A percentile compares a stretch with the other conserved stretches of the same genome.
Evolutionary conservation across 2,888 invertebrate species (phyloP).

Genomic region (Pardosa pseudoannulata): DNA sequence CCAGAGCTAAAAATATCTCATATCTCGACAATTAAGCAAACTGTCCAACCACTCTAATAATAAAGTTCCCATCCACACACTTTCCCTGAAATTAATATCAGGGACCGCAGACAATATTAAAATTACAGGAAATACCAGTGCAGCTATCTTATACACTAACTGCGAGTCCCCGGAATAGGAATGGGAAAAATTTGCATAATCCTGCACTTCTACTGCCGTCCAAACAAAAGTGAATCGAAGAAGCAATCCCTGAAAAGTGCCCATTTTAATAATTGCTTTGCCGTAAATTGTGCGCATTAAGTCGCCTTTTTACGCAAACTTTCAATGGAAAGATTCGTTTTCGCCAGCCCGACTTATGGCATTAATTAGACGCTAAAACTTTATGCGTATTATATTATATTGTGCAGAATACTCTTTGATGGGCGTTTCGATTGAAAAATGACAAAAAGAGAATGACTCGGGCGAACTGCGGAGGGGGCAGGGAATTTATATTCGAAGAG

Average conservation of each 20-base stretch:
- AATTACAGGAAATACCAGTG: not conserved
- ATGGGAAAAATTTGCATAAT: constrained; percentile 14
- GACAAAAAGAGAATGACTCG: too few relatives aligned
- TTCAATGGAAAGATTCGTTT: not conserved
- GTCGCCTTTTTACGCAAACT: not conserved
- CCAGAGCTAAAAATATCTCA: too few relatives aligned
- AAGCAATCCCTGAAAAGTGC: not conserved
- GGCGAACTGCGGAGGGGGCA: too few relatives aligned
- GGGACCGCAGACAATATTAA: not conserved
- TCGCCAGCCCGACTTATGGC: not conserved
- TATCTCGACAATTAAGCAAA: too few relatives aligned
- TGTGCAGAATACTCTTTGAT: too few relatives aligned
- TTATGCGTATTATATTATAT: too few relatives aligned
- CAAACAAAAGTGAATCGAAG: constrained; percentile 8
- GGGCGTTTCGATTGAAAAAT: too few relatives aligned
- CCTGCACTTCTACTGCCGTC: not conserved
- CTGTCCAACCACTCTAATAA: too few relatives aligned
- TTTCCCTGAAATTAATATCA: not conserved
- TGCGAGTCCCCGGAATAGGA: not conserved
- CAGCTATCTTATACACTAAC: not conserved
- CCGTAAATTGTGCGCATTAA: constrained; percentile 5
- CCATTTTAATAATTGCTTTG: constrained; percentile 12
- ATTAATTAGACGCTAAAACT: not conserved
- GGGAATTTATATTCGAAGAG: too few relatives aligned
- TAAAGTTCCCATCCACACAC: not conserved